These are phyloP conservation scores for Zeuzera pyrina DNA, from an alignment of 2,888 invertebrate species.

Conservation along the genomic window DNA sequence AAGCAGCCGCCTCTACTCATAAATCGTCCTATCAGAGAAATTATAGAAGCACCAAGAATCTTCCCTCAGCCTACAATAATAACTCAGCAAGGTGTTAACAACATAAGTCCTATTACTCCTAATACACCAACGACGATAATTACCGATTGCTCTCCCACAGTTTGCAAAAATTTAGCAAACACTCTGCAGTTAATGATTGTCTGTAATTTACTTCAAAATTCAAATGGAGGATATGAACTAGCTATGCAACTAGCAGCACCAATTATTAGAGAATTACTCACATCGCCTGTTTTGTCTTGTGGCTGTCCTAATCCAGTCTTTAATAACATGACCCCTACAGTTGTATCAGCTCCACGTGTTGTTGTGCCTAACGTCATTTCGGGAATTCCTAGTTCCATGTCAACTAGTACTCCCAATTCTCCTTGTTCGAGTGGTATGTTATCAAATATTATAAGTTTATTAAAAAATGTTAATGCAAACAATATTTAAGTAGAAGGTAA, in stretches of 20 bases:
- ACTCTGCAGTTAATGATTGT: conserved; percentile 52
- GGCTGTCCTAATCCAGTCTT: conserved; percentile 28
- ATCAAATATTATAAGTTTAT: too few relatives aligned
- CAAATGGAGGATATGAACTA: conserved; percentile 26
- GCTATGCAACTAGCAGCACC: conserved; percentile 33
- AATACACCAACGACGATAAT: conserved; percentile 33
- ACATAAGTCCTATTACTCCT: conserved; percentile 16
- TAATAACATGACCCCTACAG: conserved; percentile 8
- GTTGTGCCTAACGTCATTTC: too few relatives aligned
- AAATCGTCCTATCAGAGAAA: conserved; percentile 17
- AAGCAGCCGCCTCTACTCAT: conserved; percentile 21
- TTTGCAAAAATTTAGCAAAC: conserved; percentile 47
- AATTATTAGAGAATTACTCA: conserved; percentile 31
- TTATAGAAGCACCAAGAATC: too few relatives aligned
- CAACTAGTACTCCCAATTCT: too few relatives aligned
- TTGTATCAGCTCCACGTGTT: too few relatives aligned
- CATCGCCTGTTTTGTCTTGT: conserved; percentile 26
- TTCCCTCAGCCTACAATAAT: conserved; percentile 9
- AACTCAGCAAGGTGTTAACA: conserved; percentile 14
- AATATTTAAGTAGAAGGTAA: too few relatives aligned
- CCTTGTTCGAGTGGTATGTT: too few relatives aligned
- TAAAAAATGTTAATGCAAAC: too few relatives aligned
- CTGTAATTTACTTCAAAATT: conserved; percentile 39
- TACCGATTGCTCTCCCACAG: conserved; percentile 45
- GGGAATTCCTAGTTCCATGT: too few relatives aligned